Conservation (phyloP, 1,140 invertebrate genomes). For the Drosophila grimshawi region DNA sequence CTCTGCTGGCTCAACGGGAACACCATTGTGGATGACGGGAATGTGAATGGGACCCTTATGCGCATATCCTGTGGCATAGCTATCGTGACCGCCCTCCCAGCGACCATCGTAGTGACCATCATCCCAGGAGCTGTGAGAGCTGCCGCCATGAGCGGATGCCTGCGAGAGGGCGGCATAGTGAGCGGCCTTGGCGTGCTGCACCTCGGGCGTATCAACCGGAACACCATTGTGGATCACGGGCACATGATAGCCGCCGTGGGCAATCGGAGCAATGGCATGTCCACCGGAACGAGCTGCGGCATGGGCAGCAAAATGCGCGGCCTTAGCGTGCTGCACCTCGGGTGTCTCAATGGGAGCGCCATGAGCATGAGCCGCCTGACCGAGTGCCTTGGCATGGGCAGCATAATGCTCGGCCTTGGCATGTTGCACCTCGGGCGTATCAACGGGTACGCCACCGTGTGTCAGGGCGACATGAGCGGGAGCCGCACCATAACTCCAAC, state of each 20-base stretch:
- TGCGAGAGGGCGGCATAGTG: slow-evolving; percentile 86
- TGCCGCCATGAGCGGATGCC: slow-evolving; percentile 80
- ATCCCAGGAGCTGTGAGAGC: slow-evolving; percentile 71
- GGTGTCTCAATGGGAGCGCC: slow-evolving; percentile 84
- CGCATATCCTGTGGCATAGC: slow-evolving; percentile 68
- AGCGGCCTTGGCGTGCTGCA: slow-evolving; percentile 87
- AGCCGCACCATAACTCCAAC: slow-evolving; percentile 67
- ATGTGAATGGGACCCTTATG: slow-evolving; percentile 85
- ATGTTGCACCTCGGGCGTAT: slow-evolving; percentile 88
- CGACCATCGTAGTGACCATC: slow-evolving; percentile 69
- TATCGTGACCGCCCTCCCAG: slow-evolving; percentile 55
- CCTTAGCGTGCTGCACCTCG: slow-evolving; percentile 85
- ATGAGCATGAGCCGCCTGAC: slow-evolving; percentile 79
- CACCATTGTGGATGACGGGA: slow-evolving; percentile 85
- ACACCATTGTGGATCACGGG: slow-evolving; percentile 85
- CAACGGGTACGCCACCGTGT: slow-evolving; percentile 86
- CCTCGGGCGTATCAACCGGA: slow-evolving; percentile 87
- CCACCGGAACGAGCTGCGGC: slow-evolving; percentile 71
- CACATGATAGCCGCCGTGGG: slow-evolving; percentile 80
- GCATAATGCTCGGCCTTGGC: slow-evolving; percentile 88
- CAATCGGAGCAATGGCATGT: slow-evolving; percentile 57
- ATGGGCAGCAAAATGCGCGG: slow-evolving; percentile 77
- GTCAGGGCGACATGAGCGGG: slow-evolving; percentile 85
- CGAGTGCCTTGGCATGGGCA: slow-evolving; percentile 86
- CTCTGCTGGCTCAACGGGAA: slow-evolving; percentile 87